These are phyloP conservation scores for Zoroaster sp. DNA, from an alignment of 53 echinoderm and acorn worm species.

Conservation along the genomic window DNA sequence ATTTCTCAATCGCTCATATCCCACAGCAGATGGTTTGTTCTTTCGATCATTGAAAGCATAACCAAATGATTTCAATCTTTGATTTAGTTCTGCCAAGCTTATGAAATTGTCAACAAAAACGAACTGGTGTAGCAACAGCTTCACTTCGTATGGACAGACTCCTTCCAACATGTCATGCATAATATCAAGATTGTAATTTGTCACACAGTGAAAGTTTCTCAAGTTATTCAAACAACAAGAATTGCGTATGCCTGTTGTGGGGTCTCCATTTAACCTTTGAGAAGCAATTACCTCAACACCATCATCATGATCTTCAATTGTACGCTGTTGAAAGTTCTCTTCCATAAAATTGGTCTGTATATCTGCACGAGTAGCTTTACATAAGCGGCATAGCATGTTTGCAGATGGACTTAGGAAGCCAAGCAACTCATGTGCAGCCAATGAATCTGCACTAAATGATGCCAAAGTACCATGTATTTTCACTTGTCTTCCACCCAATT, in stretches of 20 bases:
- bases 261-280: constrained; percentile 23
- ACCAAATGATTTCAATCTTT: constrained; percentile 46
- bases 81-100: constrained; percentile 24
- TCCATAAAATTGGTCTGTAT: constrained; percentile 61
- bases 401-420: constrained; percentile 78
- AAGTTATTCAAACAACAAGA: constrained; percentile 47
- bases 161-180: constrained; percentile 81
- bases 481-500: background rate
- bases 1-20: constrained; percentile 34
- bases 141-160: constrained; percentile 62
- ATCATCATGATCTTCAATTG: constrained; percentile 47
- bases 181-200: constrained; percentile 61
- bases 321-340: constrained; percentile 62
- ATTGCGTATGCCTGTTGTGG: constrained; percentile 46
- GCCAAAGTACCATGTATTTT: constrained; percentile 60
- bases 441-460: constrained; percentile 55
- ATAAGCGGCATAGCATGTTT: constrained; percentile 64
- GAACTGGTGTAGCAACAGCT: constrained; percentile 57
- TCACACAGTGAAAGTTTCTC: constrained; percentile 52
- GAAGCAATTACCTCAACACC: background rate
- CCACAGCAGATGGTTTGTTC: constrained; percentile 44
- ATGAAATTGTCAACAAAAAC: constrained; percentile 50
- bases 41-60: constrained; percentile 64
- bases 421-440: constrained; percentile 71
- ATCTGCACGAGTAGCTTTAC: constrained; percentile 32